Conservation (phyloP, 2,888 invertebrate species). For the Hipparchia semele region DNA sequence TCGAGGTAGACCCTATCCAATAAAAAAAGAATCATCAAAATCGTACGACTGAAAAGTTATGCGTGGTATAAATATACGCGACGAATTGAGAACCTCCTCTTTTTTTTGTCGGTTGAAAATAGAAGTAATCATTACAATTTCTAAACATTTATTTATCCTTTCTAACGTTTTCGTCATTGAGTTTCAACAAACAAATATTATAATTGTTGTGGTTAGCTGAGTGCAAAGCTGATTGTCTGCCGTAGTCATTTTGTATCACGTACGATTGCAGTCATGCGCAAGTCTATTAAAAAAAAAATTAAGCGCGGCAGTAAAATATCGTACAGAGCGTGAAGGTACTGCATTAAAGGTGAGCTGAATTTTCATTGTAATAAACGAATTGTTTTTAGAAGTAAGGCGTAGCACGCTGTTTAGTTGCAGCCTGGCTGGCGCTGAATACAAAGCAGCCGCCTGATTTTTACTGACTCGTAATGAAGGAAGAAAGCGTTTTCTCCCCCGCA, state of each 20-base stretch:
- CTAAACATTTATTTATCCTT: too few relatives aligned
- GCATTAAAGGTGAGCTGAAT: slow-evolving; percentile 22
- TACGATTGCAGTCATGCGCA: not conserved
- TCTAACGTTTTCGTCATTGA: too few relatives aligned
- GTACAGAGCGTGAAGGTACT: slow-evolving; percentile 9
- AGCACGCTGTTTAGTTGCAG: slow-evolving; percentile 22
- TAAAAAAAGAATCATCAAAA: too few relatives aligned
- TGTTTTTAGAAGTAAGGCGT: slow-evolving; percentile 23
- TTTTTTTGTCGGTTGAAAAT: too few relatives aligned
- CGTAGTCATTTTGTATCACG: not conserved
- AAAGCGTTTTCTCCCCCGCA: not conserved
- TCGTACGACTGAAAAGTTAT: too few relatives aligned
- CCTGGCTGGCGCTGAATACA: slow-evolving; percentile 22
- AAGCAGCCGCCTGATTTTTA: slow-evolving; percentile 16
- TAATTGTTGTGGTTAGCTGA: too few relatives aligned
- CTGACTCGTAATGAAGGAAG: slow-evolving; percentile 16
- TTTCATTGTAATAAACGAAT: slow-evolving; percentile 25
- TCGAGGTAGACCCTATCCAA: too few relatives aligned
- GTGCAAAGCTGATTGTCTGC: too few relatives aligned
- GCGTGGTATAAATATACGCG: too few relatives aligned
- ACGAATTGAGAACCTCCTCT: too few relatives aligned
- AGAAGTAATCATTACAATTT: too few relatives aligned
- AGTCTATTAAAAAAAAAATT: slow-evolving; percentile 8
- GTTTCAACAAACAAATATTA: too few relatives aligned
- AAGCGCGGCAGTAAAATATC: not conserved